Evolutionary conservation across 2,888 invertebrate genomes (phyloP), one percentile per base, ranked within the genome.

Genomic region (Meiosimyza platycephala): DNA sequence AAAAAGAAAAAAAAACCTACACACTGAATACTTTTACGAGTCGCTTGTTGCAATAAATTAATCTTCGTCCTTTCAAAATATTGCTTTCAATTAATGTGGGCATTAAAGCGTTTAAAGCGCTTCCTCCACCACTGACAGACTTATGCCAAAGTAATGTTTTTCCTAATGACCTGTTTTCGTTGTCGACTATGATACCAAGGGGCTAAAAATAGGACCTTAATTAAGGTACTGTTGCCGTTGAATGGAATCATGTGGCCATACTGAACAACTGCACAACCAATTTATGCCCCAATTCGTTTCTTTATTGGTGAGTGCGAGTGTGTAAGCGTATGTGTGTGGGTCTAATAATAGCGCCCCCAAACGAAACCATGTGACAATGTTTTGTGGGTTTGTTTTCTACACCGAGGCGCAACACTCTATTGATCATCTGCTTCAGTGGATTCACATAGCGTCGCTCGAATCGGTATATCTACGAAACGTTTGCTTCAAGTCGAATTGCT

Each of bases 131-230:
- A 79, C 76, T 82, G 81, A 82, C 80, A 79, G 82, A 82, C 80
- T 79, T 82, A 82, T 80, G 82, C 82, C 78, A 80, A 79, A 79
- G 79, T 82, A 82, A 80, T 82, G 80, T 76, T 7, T 6, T 40
- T 81, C 77, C 77, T 80, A 80, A 82, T 82, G 83, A 81, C 83
- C 83, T 80, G 80, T 79, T 82, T 82, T 82, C 77, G 77, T 77
- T 80, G 79, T 80, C 79, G 79, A 78, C 76, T 79, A 78, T 72
- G 69, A 69, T 60, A 76, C 76, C 68, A 76, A 72, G 57, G 48
- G 18, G 72, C 80, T 80, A 82, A 81, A 82, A 82, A 82, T 82
- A 82, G 79, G 79, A 74, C 78, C 80, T 81, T 79, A 79, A 82
- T 82, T 82, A 82, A 68, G 68, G 16, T 50, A 28, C 50, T 28